Conservation (phyloP, 1,140 invertebrate species). For the Protaetia brevitarsis region DNA sequence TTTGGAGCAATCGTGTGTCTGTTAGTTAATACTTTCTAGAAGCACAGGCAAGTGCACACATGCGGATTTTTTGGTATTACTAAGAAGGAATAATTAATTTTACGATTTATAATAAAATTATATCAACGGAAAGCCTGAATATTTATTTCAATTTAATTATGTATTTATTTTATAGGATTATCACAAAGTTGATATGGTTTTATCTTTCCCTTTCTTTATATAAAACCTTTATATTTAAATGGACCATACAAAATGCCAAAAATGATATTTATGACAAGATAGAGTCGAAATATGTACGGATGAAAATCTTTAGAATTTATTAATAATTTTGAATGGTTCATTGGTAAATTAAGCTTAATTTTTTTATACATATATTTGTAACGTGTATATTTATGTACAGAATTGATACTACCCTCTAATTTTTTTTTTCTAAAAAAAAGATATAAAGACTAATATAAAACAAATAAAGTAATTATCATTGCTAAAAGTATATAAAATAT, state of each 20-base stretch:
- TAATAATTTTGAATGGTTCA: slow-evolving; percentile 11
- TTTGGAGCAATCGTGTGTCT: slow-evolving; percentile 51
- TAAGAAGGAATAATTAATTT: not conserved
- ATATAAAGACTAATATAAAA: too few relatives aligned
- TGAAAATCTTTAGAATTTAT: too few relatives aligned
- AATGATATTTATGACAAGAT: too few relatives aligned
- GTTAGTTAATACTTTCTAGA: slow-evolving; percentile 38
- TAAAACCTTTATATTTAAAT: not conserved
- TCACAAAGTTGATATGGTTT: not conserved
- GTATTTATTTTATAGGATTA: not conserved
- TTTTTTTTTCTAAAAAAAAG: too few relatives aligned
- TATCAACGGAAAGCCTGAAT: not conserved
- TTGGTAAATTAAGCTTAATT: not conserved
- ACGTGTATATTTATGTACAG: not conserved
- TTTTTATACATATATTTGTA: not conserved
- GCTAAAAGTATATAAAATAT: not conserved
- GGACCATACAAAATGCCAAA: not conserved
- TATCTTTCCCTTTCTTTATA: too few relatives aligned
- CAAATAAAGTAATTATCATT: not conserved
- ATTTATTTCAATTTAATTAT: too few relatives aligned
- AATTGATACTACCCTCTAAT: too few relatives aligned
- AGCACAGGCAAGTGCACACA: slow-evolving; percentile 20
- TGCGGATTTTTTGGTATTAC: not conserved
- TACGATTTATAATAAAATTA: not conserved
- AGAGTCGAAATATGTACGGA: too few relatives aligned